Evolutionary conservation across 1,140 invertebrate genomes (phyloP).

Genomic region (Choristoneura fumiferana): DNA sequence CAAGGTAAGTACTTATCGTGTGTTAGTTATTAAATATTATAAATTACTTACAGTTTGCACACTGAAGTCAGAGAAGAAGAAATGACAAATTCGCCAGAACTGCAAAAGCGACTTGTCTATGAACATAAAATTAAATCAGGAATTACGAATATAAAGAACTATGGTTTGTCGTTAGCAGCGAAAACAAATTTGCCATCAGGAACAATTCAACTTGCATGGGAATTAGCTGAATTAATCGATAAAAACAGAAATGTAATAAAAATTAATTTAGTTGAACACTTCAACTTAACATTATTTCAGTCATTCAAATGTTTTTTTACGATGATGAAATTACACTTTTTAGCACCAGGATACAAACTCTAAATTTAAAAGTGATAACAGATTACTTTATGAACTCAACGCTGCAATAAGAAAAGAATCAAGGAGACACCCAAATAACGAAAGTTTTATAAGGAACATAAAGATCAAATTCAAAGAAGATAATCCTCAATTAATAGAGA

Average conservation of each 20-base stretch:
- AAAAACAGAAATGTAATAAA: slow-evolving; percentile 49
- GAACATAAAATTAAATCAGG: slow-evolving; percentile 66
- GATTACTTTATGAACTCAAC: slow-evolving; percentile 54
- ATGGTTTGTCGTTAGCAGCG: slow-evolving; percentile 64
- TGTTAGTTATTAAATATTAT: no score
- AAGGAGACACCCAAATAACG: slow-evolving; percentile 39
- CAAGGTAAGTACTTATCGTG: no score
- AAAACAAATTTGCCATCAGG: slow-evolving; percentile 69
- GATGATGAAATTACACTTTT: slow-evolving; percentile 26
- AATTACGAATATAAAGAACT: slow-evolving; percentile 58
- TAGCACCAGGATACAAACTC: slow-evolving; percentile 46
- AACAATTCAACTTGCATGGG: slow-evolving; percentile 62
- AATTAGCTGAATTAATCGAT: slow-evolving; percentile 59
- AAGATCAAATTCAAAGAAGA: slow-evolving; percentile 54
- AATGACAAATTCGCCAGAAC: slow-evolving; percentile 19
- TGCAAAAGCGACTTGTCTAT: slow-evolving; percentile 53
- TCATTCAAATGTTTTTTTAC: no score
- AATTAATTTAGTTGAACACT: no score
- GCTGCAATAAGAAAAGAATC: slow-evolving; percentile 53
- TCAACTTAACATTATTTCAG: no score
- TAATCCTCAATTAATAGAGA: slow-evolving; percentile 46
- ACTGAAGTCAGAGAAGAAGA: slow-evolving; percentile 56
- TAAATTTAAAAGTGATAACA: slow-evolving; percentile 40
- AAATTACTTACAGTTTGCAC: no score
- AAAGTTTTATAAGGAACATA: slow-evolving; percentile 36